These are phyloP conservation scores for Euproctis similis DNA, from an alignment of 2,888 invertebrate species.

Conservation along the genomic window DNA sequence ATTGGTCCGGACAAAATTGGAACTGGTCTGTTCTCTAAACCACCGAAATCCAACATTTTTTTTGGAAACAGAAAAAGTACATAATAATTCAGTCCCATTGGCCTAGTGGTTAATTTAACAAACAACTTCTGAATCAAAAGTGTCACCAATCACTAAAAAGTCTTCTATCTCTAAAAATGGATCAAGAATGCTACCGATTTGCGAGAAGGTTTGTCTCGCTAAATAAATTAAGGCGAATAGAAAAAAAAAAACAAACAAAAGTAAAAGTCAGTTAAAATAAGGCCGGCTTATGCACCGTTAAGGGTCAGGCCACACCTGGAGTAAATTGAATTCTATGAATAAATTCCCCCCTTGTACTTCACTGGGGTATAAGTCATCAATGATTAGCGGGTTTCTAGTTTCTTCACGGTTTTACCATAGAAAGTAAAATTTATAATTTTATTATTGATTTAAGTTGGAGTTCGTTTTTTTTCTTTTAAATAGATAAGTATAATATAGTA, in stretches of 20 bases:
- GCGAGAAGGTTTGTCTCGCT: too few relatives aligned
- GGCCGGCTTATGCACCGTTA: constrained; percentile 61
- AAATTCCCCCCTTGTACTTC: constrained; percentile 46
- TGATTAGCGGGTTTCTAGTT: constrained; percentile 12
- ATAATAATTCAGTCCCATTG: not conserved
- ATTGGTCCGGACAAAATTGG: too few relatives aligned
- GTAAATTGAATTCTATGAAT: constrained; percentile 70
- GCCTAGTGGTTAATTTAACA: constrained; percentile 14
- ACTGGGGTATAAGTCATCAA: constrained; percentile 21
- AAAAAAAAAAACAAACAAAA: constrained; percentile 40
- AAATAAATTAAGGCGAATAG: too few relatives aligned
- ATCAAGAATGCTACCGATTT: too few relatives aligned
- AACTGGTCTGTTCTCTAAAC: too few relatives aligned
- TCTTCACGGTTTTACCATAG: not conserved
- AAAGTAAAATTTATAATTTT: too few relatives aligned
- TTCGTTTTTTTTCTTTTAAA: too few relatives aligned
- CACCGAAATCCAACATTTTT: not conserved
- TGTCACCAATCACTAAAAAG: constrained; percentile 10
- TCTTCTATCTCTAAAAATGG: constrained; percentile 7
- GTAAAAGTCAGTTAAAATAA: constrained; percentile 54
- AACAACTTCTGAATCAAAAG: constrained; percentile 15
- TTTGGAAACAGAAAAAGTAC: not conserved
- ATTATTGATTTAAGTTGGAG: too few relatives aligned
- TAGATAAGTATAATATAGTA: too few relatives aligned
- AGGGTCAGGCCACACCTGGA: constrained; percentile 68